These are phyloP conservation scores for Charina bottae DNA, from an alignment of 2,113 vertebrate genomes.

Conservation along the genomic window DNA sequence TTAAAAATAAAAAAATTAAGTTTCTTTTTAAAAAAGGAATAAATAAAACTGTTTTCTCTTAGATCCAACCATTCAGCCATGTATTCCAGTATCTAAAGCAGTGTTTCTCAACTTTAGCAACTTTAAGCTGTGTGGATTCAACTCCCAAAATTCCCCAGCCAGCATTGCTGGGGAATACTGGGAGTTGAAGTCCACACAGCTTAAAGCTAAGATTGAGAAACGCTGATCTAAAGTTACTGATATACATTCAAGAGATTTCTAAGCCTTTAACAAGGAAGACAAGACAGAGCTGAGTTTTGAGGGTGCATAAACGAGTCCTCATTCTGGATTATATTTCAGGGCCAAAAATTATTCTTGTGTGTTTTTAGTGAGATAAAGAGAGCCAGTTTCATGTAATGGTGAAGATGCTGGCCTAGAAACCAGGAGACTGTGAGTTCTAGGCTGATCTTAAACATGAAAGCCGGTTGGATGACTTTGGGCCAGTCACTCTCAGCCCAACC, in stretches of 20 bases:
- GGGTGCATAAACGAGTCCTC: slow-evolving; percentile 22
- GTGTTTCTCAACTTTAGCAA: too few relatives aligned
- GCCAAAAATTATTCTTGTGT: not conserved
- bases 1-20: too few relatives aligned
- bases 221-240: not conserved
- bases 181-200: too few relatives aligned
- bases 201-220: too few relatives aligned
- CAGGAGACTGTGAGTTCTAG: not conserved
- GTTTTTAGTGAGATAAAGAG: not conserved
- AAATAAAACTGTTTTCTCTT: not conserved
- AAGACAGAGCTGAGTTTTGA: not conserved
- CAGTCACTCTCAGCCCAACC: not conserved
- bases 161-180: too few relatives aligned
- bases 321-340: slow-evolving; percentile 46
- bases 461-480: not conserved
- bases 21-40: not conserved
- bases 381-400: not conserved
- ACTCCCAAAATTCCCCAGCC: too few relatives aligned
- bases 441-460: not conserved
- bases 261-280: slow-evolving; percentile 40
- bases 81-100: not conserved
- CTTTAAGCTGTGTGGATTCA: too few relatives aligned
- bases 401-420: not conserved
- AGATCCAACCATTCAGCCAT: not conserved
- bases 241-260: slow-evolving; percentile 48